These are phyloP conservation scores for Sialis fuliginosa DNA, from an alignment of 2,888 invertebrate genomes.

Conservation along the genomic window DNA sequence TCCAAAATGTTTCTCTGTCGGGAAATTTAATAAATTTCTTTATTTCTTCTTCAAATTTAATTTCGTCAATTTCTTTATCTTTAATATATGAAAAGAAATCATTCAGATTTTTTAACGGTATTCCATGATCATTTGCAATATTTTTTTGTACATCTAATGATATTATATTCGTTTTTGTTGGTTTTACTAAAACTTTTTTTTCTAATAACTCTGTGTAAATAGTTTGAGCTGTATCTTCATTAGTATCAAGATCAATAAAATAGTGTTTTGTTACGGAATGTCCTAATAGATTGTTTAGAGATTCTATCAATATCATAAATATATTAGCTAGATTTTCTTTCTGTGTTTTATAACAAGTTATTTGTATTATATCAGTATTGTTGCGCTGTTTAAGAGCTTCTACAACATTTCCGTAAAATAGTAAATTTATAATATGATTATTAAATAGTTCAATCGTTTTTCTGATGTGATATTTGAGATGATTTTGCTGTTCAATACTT, in stretches of 20 bases:
- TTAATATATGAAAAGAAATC: not conserved
- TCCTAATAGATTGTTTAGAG: constrained; percentile 10
- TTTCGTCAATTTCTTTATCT: constrained; percentile 1
- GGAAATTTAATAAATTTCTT: constrained; percentile 7
- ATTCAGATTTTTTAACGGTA: not conserved
- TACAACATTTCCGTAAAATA: constrained; percentile 8
- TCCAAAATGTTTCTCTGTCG: constrained; percentile 10
- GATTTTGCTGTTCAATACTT: not conserved
- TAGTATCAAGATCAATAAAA: constrained; percentile 6
- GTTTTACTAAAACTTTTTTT: constrained; percentile 1
- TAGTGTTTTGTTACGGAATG: constrained; percentile 7
- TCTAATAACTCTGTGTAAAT: constrained; percentile 7
- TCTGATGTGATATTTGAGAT: constrained; percentile 7
- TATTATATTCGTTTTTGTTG: not conserved
- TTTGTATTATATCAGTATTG: constrained; percentile 10
- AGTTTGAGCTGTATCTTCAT: constrained; percentile 6
- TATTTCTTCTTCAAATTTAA: constrained; percentile 4
- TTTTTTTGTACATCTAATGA: constrained; percentile 3
- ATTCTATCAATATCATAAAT: constrained; percentile 8
- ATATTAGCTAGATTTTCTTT: constrained; percentile 9
- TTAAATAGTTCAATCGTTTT: constrained; percentile 9
- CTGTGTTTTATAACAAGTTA: constrained; percentile 11
- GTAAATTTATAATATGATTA: constrained; percentile 6
- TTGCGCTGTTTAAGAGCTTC: constrained; percentile 10
- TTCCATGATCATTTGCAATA: constrained; percentile 4